Evolutionary conservation across 1,140 invertebrate genomes (phyloP), one percentile per base, ranked within the genome.

Genomic region (Mesaphorura yosii): DNA sequence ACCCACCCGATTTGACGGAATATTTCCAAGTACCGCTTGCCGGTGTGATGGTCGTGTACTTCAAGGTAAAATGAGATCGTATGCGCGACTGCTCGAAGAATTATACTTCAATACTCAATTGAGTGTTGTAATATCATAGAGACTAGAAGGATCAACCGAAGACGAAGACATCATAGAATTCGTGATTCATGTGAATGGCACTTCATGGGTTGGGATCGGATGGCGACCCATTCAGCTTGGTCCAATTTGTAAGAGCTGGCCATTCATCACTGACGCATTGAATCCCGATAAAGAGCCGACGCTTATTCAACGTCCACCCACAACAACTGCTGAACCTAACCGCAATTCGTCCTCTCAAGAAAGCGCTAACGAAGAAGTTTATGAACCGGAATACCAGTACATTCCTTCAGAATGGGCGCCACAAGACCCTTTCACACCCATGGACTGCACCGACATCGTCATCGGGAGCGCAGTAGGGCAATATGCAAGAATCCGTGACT

Each of bases 391-490:
- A 37, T 37, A 37, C 34, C n/a, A 37, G 17, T 15, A 22, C 17
- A 19, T 6, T 52, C 22, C 22, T 37, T 45, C 46, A 29, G 28
- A 57, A 45, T 57, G 49, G 34, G 49, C 49, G 0, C 37, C 55
- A n/a, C 40, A 57, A 41, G 55, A 57, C 20, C 83, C 64, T 83
- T 87, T 65, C 87, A 89, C 68, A 86, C 83, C 66, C 0, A 94
- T 95, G 91, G 89, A 94, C 68, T 95, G 90, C 66, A 91, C 88
- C 10, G 90, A 95, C 68, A 86, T 96, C n/a, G 79, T 95, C 14
- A 90, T 94, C 57, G 55, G 55, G 25, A 76, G 78, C 3, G 89
- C 88, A 0, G 71, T 79, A 52, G 87, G 85, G 6, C 81, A 79
- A 61, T 77, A 78, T 29, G 84, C 84, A 64, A 73, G 87, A 48